A percentile compares a stretch with the other conserved stretches of the same genome.
Evolutionary conservation across 1,140 invertebrate genomes (phyloP).

Genomic region (Apis mellifera): DNA sequence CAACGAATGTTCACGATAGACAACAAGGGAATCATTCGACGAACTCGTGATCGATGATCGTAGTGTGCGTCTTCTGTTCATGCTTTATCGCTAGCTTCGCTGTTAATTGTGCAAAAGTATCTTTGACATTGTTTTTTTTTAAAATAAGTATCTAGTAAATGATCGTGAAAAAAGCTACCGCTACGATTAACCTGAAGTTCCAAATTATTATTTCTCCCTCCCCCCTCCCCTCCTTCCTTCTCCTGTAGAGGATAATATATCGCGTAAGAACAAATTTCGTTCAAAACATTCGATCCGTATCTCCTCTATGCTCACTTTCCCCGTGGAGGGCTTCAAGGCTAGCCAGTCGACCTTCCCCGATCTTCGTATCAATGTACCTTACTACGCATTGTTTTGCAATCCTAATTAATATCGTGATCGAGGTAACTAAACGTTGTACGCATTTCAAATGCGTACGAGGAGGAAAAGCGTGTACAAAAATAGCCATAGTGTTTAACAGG

Average conservation of each 20-base stretch:
- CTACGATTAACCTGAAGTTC: conserved; percentile 15
- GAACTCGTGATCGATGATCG: conserved; percentile 64
- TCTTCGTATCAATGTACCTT: neutral
- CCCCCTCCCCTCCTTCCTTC: neutral
- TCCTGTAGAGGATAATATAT: neutral
- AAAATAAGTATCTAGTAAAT: conserved; percentile 1
- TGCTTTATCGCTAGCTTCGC: conserved; percentile 27
- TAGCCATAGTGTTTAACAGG: neutral
- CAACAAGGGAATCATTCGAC: conserved; percentile 55
- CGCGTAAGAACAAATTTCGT: neutral
- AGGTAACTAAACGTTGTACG: neutral
- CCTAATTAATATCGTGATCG: conserved; percentile 21
- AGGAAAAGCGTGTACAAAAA: neutral
- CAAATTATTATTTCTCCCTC: neutral
- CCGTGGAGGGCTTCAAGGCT: conserved; percentile 12
- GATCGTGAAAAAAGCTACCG: neutral
- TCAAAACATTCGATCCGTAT: conserved; percentile 1
- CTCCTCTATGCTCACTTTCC: neutral
- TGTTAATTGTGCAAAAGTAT: conserved; percentile 52
- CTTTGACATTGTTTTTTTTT: conserved; percentile 60
- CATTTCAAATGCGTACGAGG: conserved; percentile 1
- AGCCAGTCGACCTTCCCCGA: conserved; percentile 15
- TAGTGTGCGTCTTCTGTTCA: conserved; percentile 15
- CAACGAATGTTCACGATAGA: conserved; percentile 37
- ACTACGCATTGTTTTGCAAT: conserved; percentile 1